Conservation (phyloP, 2,888 invertebrate genomes). For the Rosalia funebris region DNA sequence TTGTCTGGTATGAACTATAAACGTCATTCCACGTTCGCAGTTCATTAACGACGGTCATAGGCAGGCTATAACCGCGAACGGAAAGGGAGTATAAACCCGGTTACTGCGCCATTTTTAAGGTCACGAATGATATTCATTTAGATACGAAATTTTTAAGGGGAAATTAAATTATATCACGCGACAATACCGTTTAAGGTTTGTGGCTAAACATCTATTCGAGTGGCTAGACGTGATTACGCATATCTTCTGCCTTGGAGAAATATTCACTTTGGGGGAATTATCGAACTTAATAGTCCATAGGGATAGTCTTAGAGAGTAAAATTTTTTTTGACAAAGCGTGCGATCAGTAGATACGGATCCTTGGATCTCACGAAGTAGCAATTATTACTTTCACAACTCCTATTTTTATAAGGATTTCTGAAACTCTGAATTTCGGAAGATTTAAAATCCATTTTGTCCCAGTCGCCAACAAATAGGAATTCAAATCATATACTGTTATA, state of each 20-base stretch:
- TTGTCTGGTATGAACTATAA: constrained; percentile 51
- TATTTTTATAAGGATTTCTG: too few relatives aligned
- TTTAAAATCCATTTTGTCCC: too few relatives aligned
- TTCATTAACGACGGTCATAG: constrained; percentile 50
- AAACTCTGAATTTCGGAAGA: too few relatives aligned
- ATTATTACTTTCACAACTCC: too few relatives aligned
- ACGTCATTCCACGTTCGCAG: constrained; percentile 54
- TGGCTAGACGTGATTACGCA: constrained; percentile 14
- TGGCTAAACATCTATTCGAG: constrained; percentile 32
- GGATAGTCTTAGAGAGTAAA: not conserved
- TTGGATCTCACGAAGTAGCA: too few relatives aligned
- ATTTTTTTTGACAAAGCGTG: too few relatives aligned
- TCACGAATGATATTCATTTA: constrained; percentile 43
- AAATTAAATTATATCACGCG: constrained; percentile 42
- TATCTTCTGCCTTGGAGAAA: not conserved
- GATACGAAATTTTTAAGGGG: constrained; percentile 14
- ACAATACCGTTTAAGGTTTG: constrained; percentile 43
- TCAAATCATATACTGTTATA: too few relatives aligned
- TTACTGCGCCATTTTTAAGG: constrained; percentile 50
- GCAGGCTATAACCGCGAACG: constrained; percentile 40
- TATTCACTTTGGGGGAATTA: constrained; percentile 5
- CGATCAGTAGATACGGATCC: too few relatives aligned
- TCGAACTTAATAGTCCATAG: not conserved
- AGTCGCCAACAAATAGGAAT: too few relatives aligned
- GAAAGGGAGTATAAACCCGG: constrained; percentile 45